Base-by-base conservation (phyloP, 37 sponge, comb jelly and placozoan genomes). In the Mnemiopsis leidyi region DNA sequence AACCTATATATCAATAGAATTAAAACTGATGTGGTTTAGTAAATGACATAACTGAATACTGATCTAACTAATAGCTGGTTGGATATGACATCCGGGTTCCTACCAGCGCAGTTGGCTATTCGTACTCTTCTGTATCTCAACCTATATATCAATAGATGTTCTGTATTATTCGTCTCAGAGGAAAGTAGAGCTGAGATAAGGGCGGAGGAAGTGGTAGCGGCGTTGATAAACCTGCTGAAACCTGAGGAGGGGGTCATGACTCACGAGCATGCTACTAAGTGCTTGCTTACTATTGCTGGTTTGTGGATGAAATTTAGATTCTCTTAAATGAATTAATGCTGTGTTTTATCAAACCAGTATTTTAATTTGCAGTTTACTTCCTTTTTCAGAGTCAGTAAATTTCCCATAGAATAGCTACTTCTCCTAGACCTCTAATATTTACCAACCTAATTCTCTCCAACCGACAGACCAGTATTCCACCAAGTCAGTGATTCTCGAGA, bases 171-270 rank as follows among this genome's bases (percentile, higher is more conserved):
- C 20, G 20, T 71, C 30, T 20, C 90, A 85, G 90, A 85, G 61
- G 90, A 85, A 26, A 40, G 38, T 25, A 85, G 35, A 40, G 40
- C 90, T 26, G 90, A 18, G 90, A 40, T 85, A 28, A 38, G 90
- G 2, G 61, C 18, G 28, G n/a, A 40, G 24, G 90, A 85, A 40
- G 90, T 85, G n/a, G 90, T 85, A 26, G 48, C 90, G 3, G 90
- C 90, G 16, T 33, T 85, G 48, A 40, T 85, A 23, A 85, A 85
- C 61, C 90, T 85, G 2, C 61, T 85, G 39, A 85, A 40, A 21
- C 90, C 90, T 23, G 90, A 85, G 48, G 90, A 85, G 24, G 61
- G 61, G 26, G 90, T 85, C 25, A 85, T 85, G 90, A 40, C 90
- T 20, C 90, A 79, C 82, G 82, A 79, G 36, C 82, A 79, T 29